Percentiles rank a stretch among this genome's conserved stretches.
Evolutionary conservation across 1,140 invertebrate genomes (phyloP).

Genomic region (Drosophila tristis): DNA sequence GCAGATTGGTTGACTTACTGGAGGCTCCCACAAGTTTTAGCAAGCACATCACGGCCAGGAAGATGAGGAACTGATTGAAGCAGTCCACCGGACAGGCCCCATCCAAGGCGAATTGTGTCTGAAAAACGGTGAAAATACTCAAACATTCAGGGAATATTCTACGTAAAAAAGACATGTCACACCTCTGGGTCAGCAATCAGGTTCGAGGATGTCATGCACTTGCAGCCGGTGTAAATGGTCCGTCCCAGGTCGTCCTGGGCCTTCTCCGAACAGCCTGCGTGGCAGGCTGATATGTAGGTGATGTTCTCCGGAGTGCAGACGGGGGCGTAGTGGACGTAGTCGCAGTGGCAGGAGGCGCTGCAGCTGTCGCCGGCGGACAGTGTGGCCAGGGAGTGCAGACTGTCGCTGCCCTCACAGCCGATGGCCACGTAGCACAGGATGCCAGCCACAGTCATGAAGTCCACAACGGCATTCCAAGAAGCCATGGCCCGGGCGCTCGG

Average conservation of each 20-base stretch:
- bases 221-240: constrained; percentile 66
- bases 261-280: constrained; percentile 87
- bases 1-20: constrained; percentile 88
- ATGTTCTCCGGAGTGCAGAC: constrained; percentile 87
- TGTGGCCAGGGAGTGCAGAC: constrained; percentile 39
- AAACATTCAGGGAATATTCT: background rate
- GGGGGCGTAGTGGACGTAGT: constrained; percentile 88
- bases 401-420: constrained; percentile 86
- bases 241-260: constrained; percentile 62
- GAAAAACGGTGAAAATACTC: background rate
- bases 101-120: constrained; percentile 66
- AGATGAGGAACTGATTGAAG: constrained; percentile 87
- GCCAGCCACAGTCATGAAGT: constrained; percentile 87
- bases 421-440: constrained; percentile 88
- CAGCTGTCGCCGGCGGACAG: constrained; percentile 79
- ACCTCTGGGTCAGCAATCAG: constrained; percentile 17
- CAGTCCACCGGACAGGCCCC: constrained; percentile 89
- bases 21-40: constrained; percentile 88
- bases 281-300: constrained; percentile 89
- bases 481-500: constrained; percentile 88
- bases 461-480: constrained; percentile 89
- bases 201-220: constrained; percentile 24
- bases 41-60: constrained; percentile 87
- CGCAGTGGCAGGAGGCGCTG: constrained; percentile 87
- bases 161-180: background rate